Evolutionary conservation across 2,888 invertebrate species (phyloP).

Genomic region (Xylocampa areola): DNA sequence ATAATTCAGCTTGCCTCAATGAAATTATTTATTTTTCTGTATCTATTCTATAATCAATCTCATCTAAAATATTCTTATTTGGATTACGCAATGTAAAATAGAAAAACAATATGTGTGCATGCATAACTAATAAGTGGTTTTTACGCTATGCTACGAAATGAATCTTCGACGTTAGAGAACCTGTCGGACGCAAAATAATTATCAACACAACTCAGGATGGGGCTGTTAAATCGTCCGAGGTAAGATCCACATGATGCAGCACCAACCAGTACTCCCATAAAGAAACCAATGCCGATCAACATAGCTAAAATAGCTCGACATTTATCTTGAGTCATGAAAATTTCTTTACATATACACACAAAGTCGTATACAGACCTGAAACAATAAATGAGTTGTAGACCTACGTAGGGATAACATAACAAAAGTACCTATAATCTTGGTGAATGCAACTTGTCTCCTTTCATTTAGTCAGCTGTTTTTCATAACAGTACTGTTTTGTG

Average conservation of each 20-base stretch:
- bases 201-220: conserved; percentile 79
- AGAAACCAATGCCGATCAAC: conserved; percentile 65
- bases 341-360: conserved; percentile 72
- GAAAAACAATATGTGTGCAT: too few relatives aligned
- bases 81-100: conserved; percentile 12
- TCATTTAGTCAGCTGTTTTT: too few relatives aligned
- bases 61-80: conserved; percentile 50
- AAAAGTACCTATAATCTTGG: too few relatives aligned
- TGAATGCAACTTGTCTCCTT: too few relatives aligned
- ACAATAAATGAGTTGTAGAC: conserved; percentile 41
- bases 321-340: conserved; percentile 70
- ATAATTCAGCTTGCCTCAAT: not conserved
- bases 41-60: conserved; percentile 36
- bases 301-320: conserved; percentile 63
- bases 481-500: too few relatives aligned
- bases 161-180: conserved; percentile 66
- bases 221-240: conserved; percentile 79
- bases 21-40: conserved; percentile 1
- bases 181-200: conserved; percentile 73
- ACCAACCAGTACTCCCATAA: conserved; percentile 76
- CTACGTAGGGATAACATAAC: too few relatives aligned
- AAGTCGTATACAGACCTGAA: conserved; percentile 80
- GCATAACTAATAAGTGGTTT: conserved; percentile 4
- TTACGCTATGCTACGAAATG: conserved; percentile 70
- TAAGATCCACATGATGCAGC: conserved; percentile 80